A percentile compares a stretch with the other conserved stretches of the same genome.
Conservation (phyloP, 2,797 vertebrate species). For the Falco berigora region DNA sequence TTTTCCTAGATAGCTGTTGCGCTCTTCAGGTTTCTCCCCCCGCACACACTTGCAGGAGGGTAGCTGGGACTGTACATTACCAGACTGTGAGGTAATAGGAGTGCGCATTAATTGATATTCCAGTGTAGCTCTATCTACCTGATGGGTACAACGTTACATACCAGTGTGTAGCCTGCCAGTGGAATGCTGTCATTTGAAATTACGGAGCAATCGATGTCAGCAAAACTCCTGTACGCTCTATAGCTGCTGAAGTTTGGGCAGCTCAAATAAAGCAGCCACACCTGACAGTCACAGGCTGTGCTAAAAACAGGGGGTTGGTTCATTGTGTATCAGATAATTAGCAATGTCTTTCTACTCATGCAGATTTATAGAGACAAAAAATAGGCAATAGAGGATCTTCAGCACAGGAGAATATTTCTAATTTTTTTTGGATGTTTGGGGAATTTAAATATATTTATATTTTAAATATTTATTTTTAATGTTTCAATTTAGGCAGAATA, state of each 20-base stretch:
- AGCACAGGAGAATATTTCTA: not conserved
- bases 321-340: not conserved
- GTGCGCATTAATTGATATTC: slow-evolving; percentile 44
- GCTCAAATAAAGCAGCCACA: not conserved
- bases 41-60: not conserved
- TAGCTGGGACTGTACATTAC: slow-evolving; percentile 29
- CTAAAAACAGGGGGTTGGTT: not conserved
- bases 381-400: not conserved
- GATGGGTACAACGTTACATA: not conserved
- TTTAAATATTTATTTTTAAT: not conserved
- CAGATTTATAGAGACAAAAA: not conserved
- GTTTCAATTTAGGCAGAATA: not conserved
- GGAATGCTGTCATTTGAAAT: not conserved
- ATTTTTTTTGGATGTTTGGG: not conserved
- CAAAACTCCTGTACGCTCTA: not conserved
- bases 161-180: not conserved
- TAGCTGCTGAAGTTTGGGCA: not conserved
- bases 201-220: not conserved
- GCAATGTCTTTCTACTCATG: not conserved
- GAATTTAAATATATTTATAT: not conserved
- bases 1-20: not conserved
- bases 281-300: not conserved
- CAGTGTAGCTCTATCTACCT: slow-evolving; percentile 42
- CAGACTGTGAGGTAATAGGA: slow-evolving; percentile 67
- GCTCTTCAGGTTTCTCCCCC: not conserved